Evolutionary conservation across 2,113 vertebrate species (phyloP).

Genomic region (Daphoenositta chrysoptera): DNA sequence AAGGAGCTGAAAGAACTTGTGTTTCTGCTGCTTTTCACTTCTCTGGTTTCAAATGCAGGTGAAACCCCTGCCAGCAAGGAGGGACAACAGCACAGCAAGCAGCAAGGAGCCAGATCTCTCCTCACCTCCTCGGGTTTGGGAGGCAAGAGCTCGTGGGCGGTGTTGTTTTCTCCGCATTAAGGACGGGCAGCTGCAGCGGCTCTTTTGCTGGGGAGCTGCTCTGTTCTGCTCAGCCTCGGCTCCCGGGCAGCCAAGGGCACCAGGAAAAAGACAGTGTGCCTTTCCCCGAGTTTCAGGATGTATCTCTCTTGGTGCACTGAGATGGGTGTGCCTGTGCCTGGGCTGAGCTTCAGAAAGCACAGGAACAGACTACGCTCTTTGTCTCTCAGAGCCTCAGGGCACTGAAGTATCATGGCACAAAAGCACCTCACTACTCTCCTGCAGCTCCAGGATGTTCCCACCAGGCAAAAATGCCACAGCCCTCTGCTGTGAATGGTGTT

Average conservation of each 20-base stretch:
- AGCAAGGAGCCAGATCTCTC: neutral
- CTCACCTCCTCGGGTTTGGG: neutral
- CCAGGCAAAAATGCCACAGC: neutral
- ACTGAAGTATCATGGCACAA: neutral
- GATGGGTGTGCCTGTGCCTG: neutral
- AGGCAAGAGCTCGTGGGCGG: rapidly evolving
- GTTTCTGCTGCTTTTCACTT: neutral
- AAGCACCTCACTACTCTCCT: neutral
- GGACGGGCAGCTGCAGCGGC: neutral
- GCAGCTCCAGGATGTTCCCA: neutral
- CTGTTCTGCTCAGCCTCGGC: neutral
- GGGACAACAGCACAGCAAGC: rapidly evolving
- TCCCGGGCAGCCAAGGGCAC: neutral
- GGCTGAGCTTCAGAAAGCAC: neutral
- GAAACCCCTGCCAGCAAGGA: neutral
- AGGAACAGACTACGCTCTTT: neutral
- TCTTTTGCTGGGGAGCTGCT: neutral
- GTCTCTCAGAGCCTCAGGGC: neutral
- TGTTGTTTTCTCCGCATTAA: neutral
- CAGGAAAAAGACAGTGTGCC: neutral
- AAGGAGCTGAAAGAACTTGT: neutral
- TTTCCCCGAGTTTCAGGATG: neutral
- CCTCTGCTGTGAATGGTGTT: neutral
- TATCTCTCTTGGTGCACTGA: neutral
- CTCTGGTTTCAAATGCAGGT: neutral